Conservation (phyloP, 2,888 invertebrate species). For the Calameuta filiformis region DNA sequence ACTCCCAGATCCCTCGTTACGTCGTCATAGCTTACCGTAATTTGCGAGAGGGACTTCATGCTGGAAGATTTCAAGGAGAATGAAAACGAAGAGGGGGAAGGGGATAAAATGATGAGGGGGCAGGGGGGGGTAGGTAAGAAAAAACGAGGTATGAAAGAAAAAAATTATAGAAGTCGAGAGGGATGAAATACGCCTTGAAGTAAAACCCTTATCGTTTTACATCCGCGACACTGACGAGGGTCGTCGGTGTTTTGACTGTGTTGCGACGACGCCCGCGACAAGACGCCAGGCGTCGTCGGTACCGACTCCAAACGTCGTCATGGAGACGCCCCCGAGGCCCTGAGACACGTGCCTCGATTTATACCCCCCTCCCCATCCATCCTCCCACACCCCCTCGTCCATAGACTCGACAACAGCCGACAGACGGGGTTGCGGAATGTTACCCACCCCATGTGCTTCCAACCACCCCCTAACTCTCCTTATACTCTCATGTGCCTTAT, state of each 20-base stretch:
- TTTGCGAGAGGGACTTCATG: background rate
- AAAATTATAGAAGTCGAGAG: background rate
- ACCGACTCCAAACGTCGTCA: constrained; percentile 14
- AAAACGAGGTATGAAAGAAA: background rate
- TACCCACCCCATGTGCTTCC: background rate
- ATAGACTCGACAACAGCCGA: background rate
- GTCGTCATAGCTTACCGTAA: background rate
- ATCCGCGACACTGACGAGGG: background rate
- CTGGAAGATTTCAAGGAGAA: background rate
- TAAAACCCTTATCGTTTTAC: background rate
- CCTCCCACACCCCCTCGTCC: background rate
- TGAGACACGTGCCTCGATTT: constrained; percentile 13
- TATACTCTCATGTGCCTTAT: background rate
- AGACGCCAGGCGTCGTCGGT: background rate
- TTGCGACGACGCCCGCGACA: background rate
- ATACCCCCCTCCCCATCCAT: background rate
- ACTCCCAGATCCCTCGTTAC: background rate
- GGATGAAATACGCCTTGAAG: background rate
- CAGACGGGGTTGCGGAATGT: background rate
- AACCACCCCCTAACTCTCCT: background rate
- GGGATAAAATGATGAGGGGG: no score
- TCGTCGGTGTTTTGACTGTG: background rate
- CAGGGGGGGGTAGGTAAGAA: background rate
- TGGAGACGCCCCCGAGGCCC: constrained; percentile 16
- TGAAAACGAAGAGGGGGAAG: background rate